Percentiles rank a stretch among this genome's conserved stretches.
These are phyloP conservation scores for Actenoides lindsayi DNA, from an alignment of 2,113 vertebrate species.

Conservation along the genomic window DNA sequence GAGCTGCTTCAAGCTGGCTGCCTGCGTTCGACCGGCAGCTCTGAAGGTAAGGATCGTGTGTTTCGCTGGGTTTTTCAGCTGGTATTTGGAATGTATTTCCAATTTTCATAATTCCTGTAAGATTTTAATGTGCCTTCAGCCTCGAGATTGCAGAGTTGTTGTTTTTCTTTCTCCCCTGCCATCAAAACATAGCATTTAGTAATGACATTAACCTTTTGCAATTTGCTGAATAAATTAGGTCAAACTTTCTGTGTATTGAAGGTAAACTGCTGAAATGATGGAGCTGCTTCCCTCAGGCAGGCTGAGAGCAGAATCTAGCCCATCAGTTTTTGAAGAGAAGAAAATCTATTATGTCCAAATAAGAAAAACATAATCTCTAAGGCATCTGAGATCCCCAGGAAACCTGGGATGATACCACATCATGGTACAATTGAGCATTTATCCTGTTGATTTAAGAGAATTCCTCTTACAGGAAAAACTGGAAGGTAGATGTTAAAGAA, in stretches of 20 bases:
- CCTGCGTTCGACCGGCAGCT: fast-evolving
- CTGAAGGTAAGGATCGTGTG: fast-evolving
- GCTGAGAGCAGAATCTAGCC: not conserved
- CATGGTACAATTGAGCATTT: not conserved
- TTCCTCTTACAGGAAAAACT: not conserved
- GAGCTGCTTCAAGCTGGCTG: not conserved
- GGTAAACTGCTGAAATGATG: not conserved
- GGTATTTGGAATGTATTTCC: not conserved
- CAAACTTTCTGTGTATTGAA: not conserved
- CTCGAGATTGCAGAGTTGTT: not conserved
- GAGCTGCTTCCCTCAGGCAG: not conserved
- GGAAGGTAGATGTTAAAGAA: not conserved
- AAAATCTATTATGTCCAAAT: not conserved
- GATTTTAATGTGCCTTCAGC: not conserved
- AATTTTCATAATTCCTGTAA: not conserved
- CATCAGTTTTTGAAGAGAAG: not conserved
- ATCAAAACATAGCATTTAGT: not conserved
- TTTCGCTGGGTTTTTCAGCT: not conserved
- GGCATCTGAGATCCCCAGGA: not conserved
- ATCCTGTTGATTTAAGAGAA: not conserved
- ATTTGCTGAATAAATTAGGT: not conserved
- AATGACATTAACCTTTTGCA: not conserved
- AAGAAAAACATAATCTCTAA: not conserved
- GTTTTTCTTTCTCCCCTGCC: not conserved
- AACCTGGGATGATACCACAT: not conserved